Conservation (phyloP, 2,797 vertebrate species). For the Melanotaenia trifasciata region DNA sequence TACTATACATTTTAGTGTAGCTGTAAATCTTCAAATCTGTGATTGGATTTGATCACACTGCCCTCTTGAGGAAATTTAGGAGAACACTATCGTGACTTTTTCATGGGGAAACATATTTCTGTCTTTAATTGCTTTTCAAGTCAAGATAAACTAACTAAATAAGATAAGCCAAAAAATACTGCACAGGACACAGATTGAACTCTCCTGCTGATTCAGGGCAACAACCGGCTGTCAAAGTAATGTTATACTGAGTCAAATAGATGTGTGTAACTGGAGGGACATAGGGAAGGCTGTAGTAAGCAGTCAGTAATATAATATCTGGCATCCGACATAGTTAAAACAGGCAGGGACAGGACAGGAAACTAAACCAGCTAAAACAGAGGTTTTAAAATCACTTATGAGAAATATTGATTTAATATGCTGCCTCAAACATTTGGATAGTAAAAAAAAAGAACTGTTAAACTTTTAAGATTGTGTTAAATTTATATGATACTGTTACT, state of each 20-base stretch:
- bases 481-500: background rate
- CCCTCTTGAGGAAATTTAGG: slow-evolving; percentile 70
- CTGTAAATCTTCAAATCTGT: slow-evolving; percentile 18
- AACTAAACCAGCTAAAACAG: background rate
- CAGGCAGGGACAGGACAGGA: background rate
- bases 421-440: background rate
- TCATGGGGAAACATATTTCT: background rate
- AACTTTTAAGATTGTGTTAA: background rate
- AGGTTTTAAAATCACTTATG: background rate
- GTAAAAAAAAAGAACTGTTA: background rate
- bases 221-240: slow-evolving; percentile 23
- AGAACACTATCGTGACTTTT: slow-evolving; percentile 7
- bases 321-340: slow-evolving; percentile 29
- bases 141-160: background rate
- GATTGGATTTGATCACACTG: slow-evolving; percentile 56
- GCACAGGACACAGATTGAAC: background rate
- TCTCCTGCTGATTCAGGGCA: background rate
- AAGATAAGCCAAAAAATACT: background rate
- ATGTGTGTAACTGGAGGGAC: slow-evolving; percentile 45
- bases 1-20: slow-evolving; percentile 6
- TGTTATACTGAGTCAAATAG: slow-evolving; percentile 33
- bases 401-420: background rate
- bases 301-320: slow-evolving; percentile 44
- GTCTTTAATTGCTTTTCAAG: background rate
- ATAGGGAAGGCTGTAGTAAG: slow-evolving; percentile 44